phyloP scores from a whole-genome alignment of 35 echinoderm and acorn worm species.

The Apostichopus californicus region DNA sequence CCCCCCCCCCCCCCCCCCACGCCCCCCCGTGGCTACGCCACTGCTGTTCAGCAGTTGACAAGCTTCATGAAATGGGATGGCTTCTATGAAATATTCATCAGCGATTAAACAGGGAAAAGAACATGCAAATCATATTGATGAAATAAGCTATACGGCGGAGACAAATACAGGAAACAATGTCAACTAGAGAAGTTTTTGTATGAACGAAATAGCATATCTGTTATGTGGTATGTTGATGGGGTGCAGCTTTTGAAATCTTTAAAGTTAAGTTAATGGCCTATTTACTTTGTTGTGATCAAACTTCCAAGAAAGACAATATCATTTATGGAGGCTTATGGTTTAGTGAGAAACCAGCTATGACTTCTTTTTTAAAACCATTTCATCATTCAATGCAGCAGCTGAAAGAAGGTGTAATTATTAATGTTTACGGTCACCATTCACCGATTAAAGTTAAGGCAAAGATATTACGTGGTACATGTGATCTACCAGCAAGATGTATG shows the following conservation, averaged over 20 bases:
- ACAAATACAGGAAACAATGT: background rate
- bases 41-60: too few species aligned
- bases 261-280: background rate
- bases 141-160: background rate
- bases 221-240: background rate
- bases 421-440: background rate
- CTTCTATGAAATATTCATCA: too few species aligned
- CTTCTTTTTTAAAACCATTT: constrained; percentile 13
- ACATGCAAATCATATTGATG: too few species aligned
- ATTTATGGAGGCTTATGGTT: constrained; percentile 17
- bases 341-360: constrained; percentile 16
- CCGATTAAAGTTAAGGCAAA: background rate
- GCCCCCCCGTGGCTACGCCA: background rate
- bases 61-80: too few species aligned
- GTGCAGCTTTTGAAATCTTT: background rate
- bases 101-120: too few species aligned
- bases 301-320: background rate
- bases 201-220: background rate
- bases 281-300: background rate
- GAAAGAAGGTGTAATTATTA: background rate
- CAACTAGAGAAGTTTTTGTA: background rate
- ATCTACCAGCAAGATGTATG: constrained; percentile 28
- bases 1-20: background rate
- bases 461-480: constrained; percentile 43
- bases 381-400: background rate